These are phyloP conservation scores for Harpalus rufipes DNA, from an alignment of 2,888 invertebrate genomes.

Conservation along the genomic window DNA sequence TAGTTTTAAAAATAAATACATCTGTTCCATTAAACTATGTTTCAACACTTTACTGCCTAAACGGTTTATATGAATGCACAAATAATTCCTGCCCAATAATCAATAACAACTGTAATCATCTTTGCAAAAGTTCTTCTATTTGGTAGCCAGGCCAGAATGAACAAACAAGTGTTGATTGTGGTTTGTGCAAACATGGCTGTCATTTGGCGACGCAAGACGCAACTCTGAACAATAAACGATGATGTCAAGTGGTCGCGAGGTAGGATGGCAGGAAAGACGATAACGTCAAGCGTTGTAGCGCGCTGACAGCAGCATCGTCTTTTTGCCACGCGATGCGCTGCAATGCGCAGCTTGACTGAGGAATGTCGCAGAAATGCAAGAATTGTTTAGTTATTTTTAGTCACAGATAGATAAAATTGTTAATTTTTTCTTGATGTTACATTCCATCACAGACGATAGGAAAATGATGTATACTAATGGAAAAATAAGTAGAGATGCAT, in stretches of 20 bases:
- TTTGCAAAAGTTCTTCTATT: neutral
- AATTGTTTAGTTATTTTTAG: neutral
- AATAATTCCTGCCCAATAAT: neutral
- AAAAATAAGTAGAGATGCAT: too few relatives aligned
- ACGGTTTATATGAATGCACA: neutral
- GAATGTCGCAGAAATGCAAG: neutral
- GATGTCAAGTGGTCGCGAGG: conserved; percentile 48
- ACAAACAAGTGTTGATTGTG: conserved; percentile 28
- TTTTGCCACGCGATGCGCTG: conserved; percentile 29
- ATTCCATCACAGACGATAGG: too few relatives aligned
- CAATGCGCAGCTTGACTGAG: conserved; percentile 3
- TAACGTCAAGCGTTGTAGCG: conserved; percentile 30
- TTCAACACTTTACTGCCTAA: neutral
- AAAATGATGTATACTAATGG: too few relatives aligned
- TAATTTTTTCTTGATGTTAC: too few relatives aligned
- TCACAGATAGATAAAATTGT: too few relatives aligned
- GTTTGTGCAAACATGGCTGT: conserved; percentile 36
- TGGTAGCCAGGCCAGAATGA: conserved; percentile 3
- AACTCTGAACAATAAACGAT: conserved; percentile 44
- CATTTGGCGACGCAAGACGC: conserved; percentile 29
- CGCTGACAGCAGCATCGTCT: conserved; percentile 45
- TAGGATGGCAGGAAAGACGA: conserved; percentile 39
- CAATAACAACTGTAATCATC: neutral
- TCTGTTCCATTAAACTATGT: neutral
- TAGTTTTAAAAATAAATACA: too few relatives aligned